Evolutionary conservation across 2,888 invertebrate genomes (phyloP).

Genomic region (Cerceris ruficornis): DNA sequence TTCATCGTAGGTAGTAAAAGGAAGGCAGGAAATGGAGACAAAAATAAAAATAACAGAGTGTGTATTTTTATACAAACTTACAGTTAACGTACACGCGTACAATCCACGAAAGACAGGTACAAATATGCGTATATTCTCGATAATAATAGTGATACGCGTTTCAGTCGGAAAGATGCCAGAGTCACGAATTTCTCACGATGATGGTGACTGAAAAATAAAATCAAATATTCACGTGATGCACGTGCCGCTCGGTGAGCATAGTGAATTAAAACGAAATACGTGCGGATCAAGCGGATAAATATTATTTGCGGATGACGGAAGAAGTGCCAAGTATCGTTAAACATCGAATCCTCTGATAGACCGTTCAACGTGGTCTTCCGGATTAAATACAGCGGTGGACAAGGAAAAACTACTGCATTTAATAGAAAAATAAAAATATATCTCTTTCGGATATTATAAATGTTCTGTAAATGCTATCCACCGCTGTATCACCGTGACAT

Average conservation of each 20-base stretch:
- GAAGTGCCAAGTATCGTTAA: no score
- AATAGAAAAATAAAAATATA: no score
- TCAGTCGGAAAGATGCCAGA: constrained; percentile 32
- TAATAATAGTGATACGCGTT: constrained; percentile 12
- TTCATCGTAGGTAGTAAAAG: neutral
- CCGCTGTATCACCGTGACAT: neutral
- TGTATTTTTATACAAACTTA: constrained; percentile 59
- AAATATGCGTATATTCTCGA: constrained; percentile 41
- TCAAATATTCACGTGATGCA: constrained; percentile 26
- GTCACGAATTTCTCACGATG: constrained; percentile 74
- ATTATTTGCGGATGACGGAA: no score
- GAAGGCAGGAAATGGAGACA: neutral
- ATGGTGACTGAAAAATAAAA: constrained; percentile 75
- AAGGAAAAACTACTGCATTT: no score
- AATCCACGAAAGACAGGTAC: constrained; percentile 49
- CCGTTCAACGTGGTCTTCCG: no score
- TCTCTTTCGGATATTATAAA: no score
- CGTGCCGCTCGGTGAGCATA: neutral
- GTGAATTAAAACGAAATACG: no score
- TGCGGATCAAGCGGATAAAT: no score
- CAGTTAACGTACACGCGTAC: constrained; percentile 48
- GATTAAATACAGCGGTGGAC: no score
- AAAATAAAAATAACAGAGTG: constrained; percentile 46
- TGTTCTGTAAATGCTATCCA: no score
- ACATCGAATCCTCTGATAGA: no score